These are phyloP conservation scores for Metalampra italica DNA, from an alignment of 2,888 invertebrate genomes.

Conservation along the genomic window DNA sequence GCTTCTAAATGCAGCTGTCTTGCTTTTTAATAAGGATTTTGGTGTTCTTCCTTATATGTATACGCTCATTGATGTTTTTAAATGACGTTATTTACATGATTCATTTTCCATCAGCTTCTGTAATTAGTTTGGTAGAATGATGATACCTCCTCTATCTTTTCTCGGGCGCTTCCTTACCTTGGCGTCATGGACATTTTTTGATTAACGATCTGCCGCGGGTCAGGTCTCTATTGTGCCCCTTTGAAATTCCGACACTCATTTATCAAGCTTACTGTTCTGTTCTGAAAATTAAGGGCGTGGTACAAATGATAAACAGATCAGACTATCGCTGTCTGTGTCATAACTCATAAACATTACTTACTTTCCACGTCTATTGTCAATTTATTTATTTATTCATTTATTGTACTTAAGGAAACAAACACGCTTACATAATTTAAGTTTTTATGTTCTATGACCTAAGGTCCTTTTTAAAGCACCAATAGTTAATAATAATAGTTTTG, in stretches of 20 bases:
- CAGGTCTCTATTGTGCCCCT: slow-evolving; percentile 68
- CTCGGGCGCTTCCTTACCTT: slow-evolving; percentile 38
- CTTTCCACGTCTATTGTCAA: too few relatives aligned
- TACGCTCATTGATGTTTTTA: too few relatives aligned
- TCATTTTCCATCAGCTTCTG: background rate
- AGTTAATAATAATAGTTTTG: too few relatives aligned
- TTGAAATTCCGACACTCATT: slow-evolving; percentile 70
- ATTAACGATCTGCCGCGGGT: slow-evolving; percentile 65
- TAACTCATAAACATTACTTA: too few relatives aligned
- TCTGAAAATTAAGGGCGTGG: slow-evolving; percentile 62
- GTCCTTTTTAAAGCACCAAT: too few relatives aligned
- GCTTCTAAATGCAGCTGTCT: too few relatives aligned
- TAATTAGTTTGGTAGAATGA: background rate
- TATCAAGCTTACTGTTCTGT: slow-evolving; percentile 73
- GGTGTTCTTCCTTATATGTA: too few relatives aligned
- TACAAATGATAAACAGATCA: slow-evolving; percentile 38
- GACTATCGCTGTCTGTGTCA: slow-evolving; percentile 1
- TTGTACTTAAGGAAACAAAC: too few relatives aligned
- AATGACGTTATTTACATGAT: background rate
- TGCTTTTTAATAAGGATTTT: too few relatives aligned
- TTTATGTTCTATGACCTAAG: too few relatives aligned
- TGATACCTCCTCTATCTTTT: background rate
- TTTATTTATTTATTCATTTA: too few relatives aligned
- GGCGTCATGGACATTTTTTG: slow-evolving; percentile 64
- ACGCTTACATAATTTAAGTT: too few relatives aligned